Conservation (phyloP, 2,113 vertebrate species). For the Salvelinus alpinus region DNA sequence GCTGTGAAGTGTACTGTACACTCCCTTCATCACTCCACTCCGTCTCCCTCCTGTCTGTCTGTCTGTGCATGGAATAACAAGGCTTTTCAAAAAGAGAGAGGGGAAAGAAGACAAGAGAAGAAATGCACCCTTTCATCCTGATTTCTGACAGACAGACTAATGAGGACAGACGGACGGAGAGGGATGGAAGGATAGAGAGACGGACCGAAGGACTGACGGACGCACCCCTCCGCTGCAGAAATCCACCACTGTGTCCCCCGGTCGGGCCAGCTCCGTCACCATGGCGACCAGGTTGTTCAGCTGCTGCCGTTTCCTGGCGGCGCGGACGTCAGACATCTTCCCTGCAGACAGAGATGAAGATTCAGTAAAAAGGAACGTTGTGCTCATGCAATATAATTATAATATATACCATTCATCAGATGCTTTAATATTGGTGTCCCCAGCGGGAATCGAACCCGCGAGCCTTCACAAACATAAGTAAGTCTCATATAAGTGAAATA, state of each 20-base stretch:
- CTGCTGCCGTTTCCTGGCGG: slow-evolving; percentile 90
- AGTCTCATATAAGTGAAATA: neutral
- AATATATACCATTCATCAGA: no score
- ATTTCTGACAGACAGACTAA: neutral
- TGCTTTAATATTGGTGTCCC: no score
- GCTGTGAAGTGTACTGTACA: slow-evolving; percentile 15
- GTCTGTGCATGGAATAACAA: slow-evolving; percentile 21
- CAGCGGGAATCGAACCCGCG: no score
- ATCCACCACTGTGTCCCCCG: slow-evolving; percentile 87
- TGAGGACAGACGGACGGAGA: neutral
- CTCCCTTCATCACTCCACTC: slow-evolving; percentile 24
- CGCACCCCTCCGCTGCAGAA: slow-evolving; percentile 97
- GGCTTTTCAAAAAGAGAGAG: neutral
- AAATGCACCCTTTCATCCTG: neutral
- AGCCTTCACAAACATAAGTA: neutral
- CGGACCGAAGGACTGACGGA: slow-evolving; percentile 10
- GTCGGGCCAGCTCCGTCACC: slow-evolving; percentile 80
- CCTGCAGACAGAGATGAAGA: slow-evolving; percentile 66
- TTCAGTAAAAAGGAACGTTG: neutral
- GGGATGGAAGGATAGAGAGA: neutral
- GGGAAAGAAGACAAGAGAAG: neutral
- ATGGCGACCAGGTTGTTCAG: slow-evolving; percentile 91
- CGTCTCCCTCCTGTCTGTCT: neutral
- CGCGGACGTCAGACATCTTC: slow-evolving; percentile 89
- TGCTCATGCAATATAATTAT: neutral